Percentiles rank a stretch among this genome's conserved stretches.
phyloP scores from a whole-genome alignment of 2,113 vertebrate species.

The Notothenia coriiceps region DNA sequence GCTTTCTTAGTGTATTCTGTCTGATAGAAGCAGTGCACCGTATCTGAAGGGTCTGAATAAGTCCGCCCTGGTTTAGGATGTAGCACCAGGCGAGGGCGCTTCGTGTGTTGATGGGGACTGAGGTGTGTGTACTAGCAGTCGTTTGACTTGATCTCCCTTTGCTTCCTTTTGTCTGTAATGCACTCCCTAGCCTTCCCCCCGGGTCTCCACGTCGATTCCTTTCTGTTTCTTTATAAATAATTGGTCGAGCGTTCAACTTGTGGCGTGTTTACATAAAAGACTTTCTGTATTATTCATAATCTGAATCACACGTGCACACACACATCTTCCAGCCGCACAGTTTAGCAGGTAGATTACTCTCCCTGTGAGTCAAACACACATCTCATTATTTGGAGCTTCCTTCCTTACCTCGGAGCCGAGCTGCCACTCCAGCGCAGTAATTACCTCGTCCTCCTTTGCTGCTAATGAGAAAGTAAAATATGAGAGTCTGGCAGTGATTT shows the following conservation, averaged over 20 bases:
- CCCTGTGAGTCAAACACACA: constrained; percentile 33
- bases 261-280: constrained; percentile 40
- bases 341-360: constrained; percentile 30
- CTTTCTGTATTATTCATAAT: constrained; percentile 54
- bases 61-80: too few relatives aligned
- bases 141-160: constrained; percentile 11
- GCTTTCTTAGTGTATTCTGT: not conserved
- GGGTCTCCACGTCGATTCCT: constrained; percentile 4
- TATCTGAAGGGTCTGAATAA: too few relatives aligned
- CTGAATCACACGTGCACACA: constrained; percentile 2
- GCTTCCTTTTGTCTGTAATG: constrained; percentile 4
- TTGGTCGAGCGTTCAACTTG: constrained; percentile 19
- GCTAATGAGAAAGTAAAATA: constrained; percentile 84
- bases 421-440: constrained; percentile 79
- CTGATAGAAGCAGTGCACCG: not conserved
- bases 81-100: not conserved
- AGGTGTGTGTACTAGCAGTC: too few relatives aligned
- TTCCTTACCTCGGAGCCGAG: constrained; percentile 53
- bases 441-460: constrained; percentile 79
- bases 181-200: not conserved
- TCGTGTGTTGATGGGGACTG: too few relatives aligned
- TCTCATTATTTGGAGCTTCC: constrained; percentile 46
- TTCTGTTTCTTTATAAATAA: constrained; percentile 27
- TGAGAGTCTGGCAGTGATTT: constrained; percentile 78
- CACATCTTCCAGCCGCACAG: not conserved